Evolutionary conservation across 2,888 invertebrate genomes (phyloP).

Genomic region (Eristalis pertinax): DNA sequence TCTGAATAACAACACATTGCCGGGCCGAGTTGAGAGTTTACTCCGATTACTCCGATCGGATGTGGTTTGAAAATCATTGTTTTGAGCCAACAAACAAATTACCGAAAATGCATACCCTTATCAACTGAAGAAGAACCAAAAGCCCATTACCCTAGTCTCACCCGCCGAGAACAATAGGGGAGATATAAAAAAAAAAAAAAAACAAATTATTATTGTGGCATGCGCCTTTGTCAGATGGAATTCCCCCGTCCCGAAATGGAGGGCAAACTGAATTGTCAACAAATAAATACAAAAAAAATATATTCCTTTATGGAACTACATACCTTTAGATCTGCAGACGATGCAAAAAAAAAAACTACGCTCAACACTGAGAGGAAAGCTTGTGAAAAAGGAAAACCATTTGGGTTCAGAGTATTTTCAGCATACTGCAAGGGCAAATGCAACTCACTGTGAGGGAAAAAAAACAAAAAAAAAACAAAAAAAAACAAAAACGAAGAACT

Average conservation of each 20-base stretch:
- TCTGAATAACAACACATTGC: background rate
- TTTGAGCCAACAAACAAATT: background rate
- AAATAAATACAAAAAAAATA: constrained; percentile 32
- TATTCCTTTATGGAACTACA: background rate
- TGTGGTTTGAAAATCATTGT: background rate
- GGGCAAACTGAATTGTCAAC: constrained; percentile 15
- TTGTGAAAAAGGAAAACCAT: constrained; percentile 31
- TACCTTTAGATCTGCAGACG: constrained; percentile 39
- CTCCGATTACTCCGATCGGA: background rate
- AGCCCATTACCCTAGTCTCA: constrained; percentile 30
- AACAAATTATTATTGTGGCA: constrained; percentile 38
- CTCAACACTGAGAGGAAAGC: constrained; percentile 24
- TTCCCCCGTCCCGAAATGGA: constrained; percentile 17
- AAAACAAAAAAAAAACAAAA: background rate
- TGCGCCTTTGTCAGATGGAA: constrained; percentile 52
- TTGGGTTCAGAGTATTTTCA: constrained; percentile 27
- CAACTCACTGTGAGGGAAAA: constrained; percentile 20
- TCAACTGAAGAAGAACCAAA: constrained; percentile 18
- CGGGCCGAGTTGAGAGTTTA: background rate
- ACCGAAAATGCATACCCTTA: background rate
- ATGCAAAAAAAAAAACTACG: background rate
- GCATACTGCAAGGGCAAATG: constrained; percentile 44
- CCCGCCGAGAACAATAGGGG: constrained; percentile 1
- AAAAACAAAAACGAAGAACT: background rate
- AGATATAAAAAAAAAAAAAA: constrained; percentile 22